Base-by-base conservation (phyloP, 2,888 invertebrate genomes). In the Bhutanitis thaidina region DNA sequence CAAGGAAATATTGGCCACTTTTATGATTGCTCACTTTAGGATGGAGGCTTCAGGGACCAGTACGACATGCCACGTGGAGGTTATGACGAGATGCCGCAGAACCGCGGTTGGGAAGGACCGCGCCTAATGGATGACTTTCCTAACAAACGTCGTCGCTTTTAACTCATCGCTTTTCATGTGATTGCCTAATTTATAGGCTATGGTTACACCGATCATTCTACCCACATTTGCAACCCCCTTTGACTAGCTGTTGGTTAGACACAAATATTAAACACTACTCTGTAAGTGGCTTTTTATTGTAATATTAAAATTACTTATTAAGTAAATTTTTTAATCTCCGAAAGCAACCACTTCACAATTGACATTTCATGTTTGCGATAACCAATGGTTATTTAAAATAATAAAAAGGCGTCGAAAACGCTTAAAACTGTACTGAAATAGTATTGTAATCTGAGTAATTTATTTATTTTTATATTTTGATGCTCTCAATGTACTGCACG, bases 131-230 rank as follows among this genome's bases (percentile, higher is more conserved):
- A 93, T 60, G 92, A 92, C 85, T 93, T 85, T 78, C 92, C 92
- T 69, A 91, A 90, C 83, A 93, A 92, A 85, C 90, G 93, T 64
- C 91, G 93, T 71, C 92, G 93, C 60, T 93, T 90, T 77, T 93
- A 91, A 87, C 70, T 56, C 54, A 52, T 29, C 14, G 7, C 56
- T 49, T 55, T 56, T 50, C 48, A 36, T 40, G 48, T 37, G 35
- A 39, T 37, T 9, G 14, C 44, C 38, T 35, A 12, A 41, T 44
- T 20, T 13, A 15, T 1, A 12, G 35, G 30, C 46, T 14, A 15
- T 12, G 36, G 27, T 47, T 43, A 44, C 52, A 29, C 41, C 37
- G 47, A 13, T 34, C 38, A 25, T 20, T 32, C n/a, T 43, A 12
- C 27, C 20, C 34, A 34, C 44, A 35, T 34, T 39, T 1, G 14